These are phyloP conservation scores for Prosopocoilus inquinatus DNA, from an alignment of 2,888 invertebrate species.

Conservation along the genomic window DNA sequence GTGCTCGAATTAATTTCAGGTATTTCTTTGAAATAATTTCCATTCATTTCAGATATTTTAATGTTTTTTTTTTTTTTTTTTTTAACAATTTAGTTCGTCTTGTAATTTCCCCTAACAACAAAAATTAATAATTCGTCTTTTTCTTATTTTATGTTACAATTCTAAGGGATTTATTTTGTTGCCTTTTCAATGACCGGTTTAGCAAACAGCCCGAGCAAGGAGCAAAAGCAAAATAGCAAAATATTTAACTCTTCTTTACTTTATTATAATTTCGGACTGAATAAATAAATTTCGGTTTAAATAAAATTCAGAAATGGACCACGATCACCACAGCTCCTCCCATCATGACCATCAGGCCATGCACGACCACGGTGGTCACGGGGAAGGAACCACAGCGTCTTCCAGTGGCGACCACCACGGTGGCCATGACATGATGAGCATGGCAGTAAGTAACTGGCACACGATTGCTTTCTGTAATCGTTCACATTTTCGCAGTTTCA, in stretches of 20 bases:
- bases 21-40: too few species aligned
- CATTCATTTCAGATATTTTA: too few species aligned
- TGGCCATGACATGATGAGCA: conserved; percentile 19
- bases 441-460: conserved; percentile 17
- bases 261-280: background rate
- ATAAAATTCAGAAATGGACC: conserved; percentile 12
- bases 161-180: too few species aligned
- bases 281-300: background rate
- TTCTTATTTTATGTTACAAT: too few species aligned
- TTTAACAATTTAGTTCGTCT: too few species aligned
- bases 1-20: too few species aligned
- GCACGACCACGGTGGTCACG: conserved; percentile 30
- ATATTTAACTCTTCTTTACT: too few species aligned
- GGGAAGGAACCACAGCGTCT: conserved; percentile 31
- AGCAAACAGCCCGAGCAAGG: too few species aligned
- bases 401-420: conserved; percentile 28
- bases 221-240: too few species aligned
- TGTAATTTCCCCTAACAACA: too few species aligned
- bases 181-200: too few species aligned
- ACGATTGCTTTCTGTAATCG: background rate
- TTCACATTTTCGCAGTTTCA: conserved; percentile 68
- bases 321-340: conserved; percentile 6
- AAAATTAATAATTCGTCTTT: too few species aligned
- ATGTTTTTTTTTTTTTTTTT: background rate
- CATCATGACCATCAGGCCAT: background rate